Evolutionary conservation across 2,113 vertebrate genomes (phyloP), one percentile per base, ranked within the genome.

Genomic region (Rhea americana): DNA sequence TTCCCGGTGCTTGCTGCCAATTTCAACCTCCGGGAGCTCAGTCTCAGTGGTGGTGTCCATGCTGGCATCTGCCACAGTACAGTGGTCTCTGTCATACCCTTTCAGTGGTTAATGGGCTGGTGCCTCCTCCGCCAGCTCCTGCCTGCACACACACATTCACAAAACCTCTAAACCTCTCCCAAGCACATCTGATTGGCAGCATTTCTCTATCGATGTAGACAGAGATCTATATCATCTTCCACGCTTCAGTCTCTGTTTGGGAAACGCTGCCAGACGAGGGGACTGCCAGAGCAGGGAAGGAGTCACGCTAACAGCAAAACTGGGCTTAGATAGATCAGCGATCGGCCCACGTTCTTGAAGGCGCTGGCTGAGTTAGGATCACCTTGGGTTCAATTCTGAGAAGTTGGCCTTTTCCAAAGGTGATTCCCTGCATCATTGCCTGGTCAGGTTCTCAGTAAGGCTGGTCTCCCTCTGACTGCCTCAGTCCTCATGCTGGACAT

Each of bases 31-130:
- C 53, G 26, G 62, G 71, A 82, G 55, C 74, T 88, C 21, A 17
- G 32, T 35, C 67, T 17, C 1, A 18, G 10, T 56, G 70, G 77
- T 24, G 63, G 51, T 21, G 45, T 71, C 24, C 51, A 1, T 5
- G 61, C 35, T 41, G 67, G 53, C 35, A 51, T n/a, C 41, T 18
- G 18, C 32, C 26, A 88, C 35, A 51, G 43, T 20, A 37, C 51
- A 59, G 41, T 65, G 50, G 62, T 82, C 81, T 88, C 37, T 58
- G 71, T 74, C 68, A 89, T 50, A 81, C 67, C 41, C 77, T 35
- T 21, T 35, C n/a, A 6, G 18, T n/a, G 58, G 15, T 59, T 59
- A 59, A 59, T 9, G 28, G 32, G 15, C 56, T 59, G 56, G 14
- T n/a, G 16, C 24, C 32, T 32, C 32, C 58, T 59, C 28, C 32